phyloP scores from a whole-genome alignment of 2,797 vertebrate species.

The Diceros bicornis region DNA sequence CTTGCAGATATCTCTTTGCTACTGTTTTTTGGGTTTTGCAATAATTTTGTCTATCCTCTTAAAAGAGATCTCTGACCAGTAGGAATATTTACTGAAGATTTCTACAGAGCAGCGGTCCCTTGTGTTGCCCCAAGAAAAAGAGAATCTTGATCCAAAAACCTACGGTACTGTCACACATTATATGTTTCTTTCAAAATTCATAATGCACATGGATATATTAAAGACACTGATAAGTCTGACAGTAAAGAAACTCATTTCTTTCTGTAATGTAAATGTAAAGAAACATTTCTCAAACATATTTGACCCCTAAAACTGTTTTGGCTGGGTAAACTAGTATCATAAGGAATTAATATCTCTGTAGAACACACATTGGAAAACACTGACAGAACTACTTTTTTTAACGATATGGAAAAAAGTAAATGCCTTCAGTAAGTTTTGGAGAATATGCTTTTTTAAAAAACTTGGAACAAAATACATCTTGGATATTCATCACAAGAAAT shows the following conservation, averaged over 20 bases:
- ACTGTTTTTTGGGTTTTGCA: not conserved
- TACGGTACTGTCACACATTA: not conserved
- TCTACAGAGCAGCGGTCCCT: not conserved
- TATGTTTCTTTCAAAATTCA: constrained; percentile 22
- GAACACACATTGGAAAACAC: not conserved
- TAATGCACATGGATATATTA: not conserved
- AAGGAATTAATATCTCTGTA: constrained; percentile 43
- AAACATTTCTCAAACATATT: constrained; percentile 33
- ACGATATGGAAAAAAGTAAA: constrained; percentile 17
- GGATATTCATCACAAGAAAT: not conserved
- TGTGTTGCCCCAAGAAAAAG: not conserved
- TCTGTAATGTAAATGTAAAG: not conserved
- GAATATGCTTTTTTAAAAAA: constrained; percentile 29
- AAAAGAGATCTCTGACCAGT: not conserved
- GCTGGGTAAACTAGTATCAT: constrained; percentile 3
- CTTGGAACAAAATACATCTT: not conserved
- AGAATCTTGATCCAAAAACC: not conserved
- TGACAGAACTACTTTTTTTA: not conserved
- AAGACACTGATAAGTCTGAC: not conserved
- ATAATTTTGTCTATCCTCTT: not conserved
- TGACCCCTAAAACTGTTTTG: constrained; percentile 42
- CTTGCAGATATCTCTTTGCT: not conserved
- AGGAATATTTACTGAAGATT: not conserved
- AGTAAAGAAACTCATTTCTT: not conserved
- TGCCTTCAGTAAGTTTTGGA: not conserved